A percentile compares a stretch with the other conserved stretches of the same genome.
These are phyloP conservation scores for Tenrec ecaudatus DNA, from an alignment of 2,113 vertebrate genomes.

Conservation along the genomic window DNA sequence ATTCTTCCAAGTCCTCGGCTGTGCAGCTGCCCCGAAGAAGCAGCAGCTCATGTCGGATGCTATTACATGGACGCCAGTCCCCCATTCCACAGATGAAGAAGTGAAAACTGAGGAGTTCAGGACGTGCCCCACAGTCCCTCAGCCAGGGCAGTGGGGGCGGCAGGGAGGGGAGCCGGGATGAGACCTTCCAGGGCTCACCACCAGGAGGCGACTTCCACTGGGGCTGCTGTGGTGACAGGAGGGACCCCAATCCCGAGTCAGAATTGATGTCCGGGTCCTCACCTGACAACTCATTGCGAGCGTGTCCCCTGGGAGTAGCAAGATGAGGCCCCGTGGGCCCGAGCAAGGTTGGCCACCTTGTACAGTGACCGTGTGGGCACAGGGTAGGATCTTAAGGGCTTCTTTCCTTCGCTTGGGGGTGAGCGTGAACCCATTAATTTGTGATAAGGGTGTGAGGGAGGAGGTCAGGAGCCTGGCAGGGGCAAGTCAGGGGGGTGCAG, in stretches of 20 bases:
- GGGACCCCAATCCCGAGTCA: neutral
- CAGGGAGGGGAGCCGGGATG: neutral
- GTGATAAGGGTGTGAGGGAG: neutral
- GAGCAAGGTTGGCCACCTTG: too few relatives aligned
- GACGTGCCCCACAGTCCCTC: neutral
- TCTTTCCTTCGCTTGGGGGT: neutral
- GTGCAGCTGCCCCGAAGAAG: neutral
- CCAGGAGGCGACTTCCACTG: neutral
- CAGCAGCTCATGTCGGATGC: rapidly evolving
- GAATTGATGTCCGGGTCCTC: neutral
- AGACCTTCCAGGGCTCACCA: too few relatives aligned
- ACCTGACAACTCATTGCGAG: neutral
- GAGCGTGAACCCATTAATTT: neutral
- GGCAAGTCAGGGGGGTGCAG: too few relatives aligned
- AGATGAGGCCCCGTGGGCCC: neutral
- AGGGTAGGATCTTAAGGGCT: rapidly evolving
- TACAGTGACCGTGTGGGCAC: too few relatives aligned
- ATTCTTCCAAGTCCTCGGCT: neutral
- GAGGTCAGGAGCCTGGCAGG: neutral
- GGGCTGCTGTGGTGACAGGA: neutral
- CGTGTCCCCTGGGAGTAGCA: neutral
- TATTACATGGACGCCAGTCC: rapidly evolving
- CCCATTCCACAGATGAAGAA: too few relatives aligned
- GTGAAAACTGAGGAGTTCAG: neutral
- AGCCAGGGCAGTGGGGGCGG: neutral